Evolutionary conservation across 1,140 invertebrate species (phyloP).

Genomic region (Teleopsis dalmanni): DNA sequence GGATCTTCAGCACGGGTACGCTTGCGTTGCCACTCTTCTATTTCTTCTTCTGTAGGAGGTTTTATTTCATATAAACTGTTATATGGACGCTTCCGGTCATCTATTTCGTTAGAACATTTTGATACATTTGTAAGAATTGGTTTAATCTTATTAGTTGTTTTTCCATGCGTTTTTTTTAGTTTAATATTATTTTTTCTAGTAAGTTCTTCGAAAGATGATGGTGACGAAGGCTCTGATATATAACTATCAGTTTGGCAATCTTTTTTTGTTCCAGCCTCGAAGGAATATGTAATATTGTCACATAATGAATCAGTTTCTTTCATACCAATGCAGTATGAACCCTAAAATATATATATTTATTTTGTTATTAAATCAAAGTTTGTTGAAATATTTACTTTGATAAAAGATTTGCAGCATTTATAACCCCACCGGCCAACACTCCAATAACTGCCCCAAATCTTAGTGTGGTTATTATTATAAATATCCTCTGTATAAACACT

Average conservation of each 20-base stretch:
- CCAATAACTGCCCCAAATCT: conserved; percentile 96
- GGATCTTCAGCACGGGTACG: conserved; percentile 80
- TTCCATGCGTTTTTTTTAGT: conserved; percentile 28
- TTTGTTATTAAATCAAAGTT: conserved; percentile 16
- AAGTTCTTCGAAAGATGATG: conserved; percentile 20
- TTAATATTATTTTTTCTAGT: conserved; percentile 47
- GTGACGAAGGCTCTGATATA: conserved; percentile 26
- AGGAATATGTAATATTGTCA: background rate
- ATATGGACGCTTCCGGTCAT: conserved; percentile 86
- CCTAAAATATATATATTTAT: conserved; percentile 39
- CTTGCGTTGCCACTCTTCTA: conserved; percentile 90
- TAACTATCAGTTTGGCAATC: conserved; percentile 13
- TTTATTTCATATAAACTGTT: conserved; percentile 81
- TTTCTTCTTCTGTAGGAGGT: conserved; percentile 81
- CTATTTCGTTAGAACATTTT: too few species aligned
- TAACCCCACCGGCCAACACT: conserved; percentile 88
- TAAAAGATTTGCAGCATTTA: conserved; percentile 88
- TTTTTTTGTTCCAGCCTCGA: background rate
- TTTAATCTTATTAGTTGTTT: conserved; percentile 51
- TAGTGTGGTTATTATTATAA: conserved; percentile 84
- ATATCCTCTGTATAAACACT: conserved; percentile 93
- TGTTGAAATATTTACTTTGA: conserved; percentile 58
- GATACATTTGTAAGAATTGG: conserved; percentile 59
- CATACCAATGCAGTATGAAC: conserved; percentile 39
- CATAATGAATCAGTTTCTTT: conserved; percentile 41